These are phyloP conservation scores for Oscheius sp. DNA, from an alignment of 2,888 invertebrate genomes.

Conservation along the genomic window DNA sequence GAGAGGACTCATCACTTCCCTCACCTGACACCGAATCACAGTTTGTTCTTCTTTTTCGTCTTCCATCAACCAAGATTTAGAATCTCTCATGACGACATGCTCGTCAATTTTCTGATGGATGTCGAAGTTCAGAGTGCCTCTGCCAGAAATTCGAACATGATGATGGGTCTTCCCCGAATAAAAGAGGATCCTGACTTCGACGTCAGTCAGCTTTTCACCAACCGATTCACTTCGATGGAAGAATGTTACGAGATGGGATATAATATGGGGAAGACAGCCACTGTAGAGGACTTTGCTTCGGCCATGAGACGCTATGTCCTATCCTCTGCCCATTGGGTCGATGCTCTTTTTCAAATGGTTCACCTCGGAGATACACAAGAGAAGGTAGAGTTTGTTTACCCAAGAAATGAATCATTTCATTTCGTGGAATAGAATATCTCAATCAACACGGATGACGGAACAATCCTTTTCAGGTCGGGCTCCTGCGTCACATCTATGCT, in stretches of 20 bases:
- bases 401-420: background rate
- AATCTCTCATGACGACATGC: slow-evolving; percentile 54
- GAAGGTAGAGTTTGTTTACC: slow-evolving; percentile 50
- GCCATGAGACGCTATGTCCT: slow-evolving; percentile 63
- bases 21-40: slow-evolving; percentile 45
- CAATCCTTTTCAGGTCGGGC: slow-evolving; percentile 5
- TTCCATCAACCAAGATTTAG: background rate
- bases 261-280: slow-evolving; percentile 53
- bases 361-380: slow-evolving; percentile 49
- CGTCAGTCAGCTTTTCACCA: slow-evolving; percentile 55
- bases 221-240: slow-evolving; percentile 39
- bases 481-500: slow-evolving; percentile 37
- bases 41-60: slow-evolving; percentile 13
- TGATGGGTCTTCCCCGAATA: slow-evolving; percentile 29
- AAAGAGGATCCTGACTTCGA: slow-evolving; percentile 64
- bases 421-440: background rate
- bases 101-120: slow-evolving; percentile 58
- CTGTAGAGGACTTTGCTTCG: slow-evolving; percentile 61
- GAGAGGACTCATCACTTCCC: slow-evolving; percentile 58
- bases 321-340: slow-evolving; percentile 65
- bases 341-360: slow-evolving; percentile 60
- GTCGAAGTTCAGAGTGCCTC: slow-evolving; percentile 53
- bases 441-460: background rate
- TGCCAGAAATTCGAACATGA: slow-evolving; percentile 6
- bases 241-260: slow-evolving; percentile 51